phyloP scores from a whole-genome alignment of 2,888 invertebrate species.

The Drosophila diplacantha region DNA sequence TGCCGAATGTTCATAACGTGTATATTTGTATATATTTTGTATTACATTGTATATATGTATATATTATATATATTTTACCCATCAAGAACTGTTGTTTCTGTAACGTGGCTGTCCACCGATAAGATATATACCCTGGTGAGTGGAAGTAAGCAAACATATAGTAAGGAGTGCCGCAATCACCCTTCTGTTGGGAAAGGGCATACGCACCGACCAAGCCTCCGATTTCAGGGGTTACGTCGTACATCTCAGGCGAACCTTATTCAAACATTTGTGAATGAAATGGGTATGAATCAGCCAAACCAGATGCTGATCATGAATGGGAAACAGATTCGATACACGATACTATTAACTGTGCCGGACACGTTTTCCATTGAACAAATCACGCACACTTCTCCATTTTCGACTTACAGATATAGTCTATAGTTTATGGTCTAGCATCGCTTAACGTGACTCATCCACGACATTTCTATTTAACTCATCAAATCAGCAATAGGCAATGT shows the following conservation, averaged over 20 bases:
- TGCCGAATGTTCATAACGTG: background rate
- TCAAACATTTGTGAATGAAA: conserved; percentile 17
- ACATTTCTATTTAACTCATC: conserved; percentile 52
- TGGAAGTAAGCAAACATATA: conserved; percentile 5
- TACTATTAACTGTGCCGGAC: conserved; percentile 18
- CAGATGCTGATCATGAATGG: conserved; percentile 40
- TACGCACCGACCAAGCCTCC: background rate
- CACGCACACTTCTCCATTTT: conserved; percentile 7
- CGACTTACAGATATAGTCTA: conserved; percentile 19
- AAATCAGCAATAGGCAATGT: conserved; percentile 49
- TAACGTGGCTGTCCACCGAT: background rate
- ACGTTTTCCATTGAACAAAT: conserved; percentile 41
- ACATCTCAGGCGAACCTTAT: background rate
- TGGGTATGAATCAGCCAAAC: conserved; percentile 12
- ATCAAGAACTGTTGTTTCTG: conserved; percentile 4
- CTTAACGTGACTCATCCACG: conserved; percentile 51
- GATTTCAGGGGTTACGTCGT: background rate
- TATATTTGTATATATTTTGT: background rate
- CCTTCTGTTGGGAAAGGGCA: conserved; percentile 26
- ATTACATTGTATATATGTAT: background rate
- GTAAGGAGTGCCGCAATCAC: conserved; percentile 4
- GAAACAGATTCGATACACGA: conserved; percentile 25
- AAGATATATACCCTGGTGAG: background rate
- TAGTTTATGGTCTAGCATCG: conserved; percentile 17
- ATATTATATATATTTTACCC: background rate